Conservation (phyloP, 35 echinoderm and acorn worm genomes). For the Ptychodera flava region DNA sequence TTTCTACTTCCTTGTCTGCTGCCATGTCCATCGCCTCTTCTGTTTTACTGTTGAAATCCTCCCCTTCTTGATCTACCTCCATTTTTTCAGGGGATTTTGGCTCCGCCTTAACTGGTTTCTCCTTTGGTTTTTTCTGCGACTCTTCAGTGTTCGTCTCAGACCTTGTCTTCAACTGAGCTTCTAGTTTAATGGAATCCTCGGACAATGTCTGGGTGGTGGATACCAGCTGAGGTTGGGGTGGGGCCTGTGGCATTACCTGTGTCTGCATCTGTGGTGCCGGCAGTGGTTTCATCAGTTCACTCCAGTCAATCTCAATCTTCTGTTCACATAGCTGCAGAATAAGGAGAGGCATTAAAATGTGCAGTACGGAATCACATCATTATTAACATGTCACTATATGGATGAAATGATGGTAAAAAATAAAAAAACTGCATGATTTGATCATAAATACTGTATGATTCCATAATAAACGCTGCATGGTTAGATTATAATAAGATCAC, state of each 20-base stretch:
- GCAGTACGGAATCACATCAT: no score
- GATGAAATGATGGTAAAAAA: no score
- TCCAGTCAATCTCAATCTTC: conserved; percentile 97
- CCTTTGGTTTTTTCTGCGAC: background rate
- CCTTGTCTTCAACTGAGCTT: background rate
- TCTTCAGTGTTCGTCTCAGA: background rate
- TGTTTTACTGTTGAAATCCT: background rate
- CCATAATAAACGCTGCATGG: no score
- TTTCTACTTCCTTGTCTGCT: background rate
- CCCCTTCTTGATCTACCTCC: conserved; percentile 11
- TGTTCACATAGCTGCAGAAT: conserved; percentile 79
- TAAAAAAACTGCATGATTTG: no score
- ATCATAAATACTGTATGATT: no score
- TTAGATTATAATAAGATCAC: no score
- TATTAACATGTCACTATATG: no score
- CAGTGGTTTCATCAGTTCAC: conserved; percentile 52
- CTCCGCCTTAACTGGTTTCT: conserved; percentile 7
- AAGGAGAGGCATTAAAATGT: no score
- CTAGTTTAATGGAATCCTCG: background rate
- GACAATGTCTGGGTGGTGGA: background rate
- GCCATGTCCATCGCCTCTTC: background rate
- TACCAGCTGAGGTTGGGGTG: background rate
- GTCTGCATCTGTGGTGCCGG: background rate
- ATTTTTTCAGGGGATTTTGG: conserved; percentile 10
- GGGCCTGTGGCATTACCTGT: background rate